Base-by-base conservation (phyloP, 2,113 vertebrate species). In the Oplegnathus fasciatus region DNA sequence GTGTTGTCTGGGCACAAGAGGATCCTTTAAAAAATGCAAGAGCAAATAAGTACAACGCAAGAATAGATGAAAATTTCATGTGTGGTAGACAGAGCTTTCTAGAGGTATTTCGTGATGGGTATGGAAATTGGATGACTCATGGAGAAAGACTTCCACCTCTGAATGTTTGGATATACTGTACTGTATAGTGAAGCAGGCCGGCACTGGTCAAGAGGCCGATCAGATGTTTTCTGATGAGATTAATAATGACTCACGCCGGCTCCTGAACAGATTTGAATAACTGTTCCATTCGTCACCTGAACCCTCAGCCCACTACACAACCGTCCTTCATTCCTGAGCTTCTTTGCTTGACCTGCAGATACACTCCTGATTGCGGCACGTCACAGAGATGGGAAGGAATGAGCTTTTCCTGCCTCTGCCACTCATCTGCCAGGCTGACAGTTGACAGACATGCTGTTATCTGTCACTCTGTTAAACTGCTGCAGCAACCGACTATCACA, bases 361-460 rank as follows among this genome's bases (percentile, higher is more conserved):
- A 94, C 91, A 90, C 92, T 93, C 79, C 80, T 88, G 90, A 91
- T 90, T 86, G 79, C 30, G 24, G 86, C 57, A 75, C 87, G 82
- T 85, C 88, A 84, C 88, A 64, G 75, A 78, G 86, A 86, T 86
- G 90, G 91, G 89, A 93, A 93, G 84, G 92, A 93, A 94, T 85
- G 84, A 91, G 86, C 82, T 89, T 90, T 91, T 94, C 92, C 91
- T 88, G 75, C 85, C 82, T 71, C 89, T 91, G 91, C 89, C 93
- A 92, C 90, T 95, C 93, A 88, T 92, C 94, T 87, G 91, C 90
- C 91, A 92, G 73, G 83, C 85, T 95, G 96, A 96, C 85, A 82
- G 75, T 95, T 91, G 93, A 95, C 95, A 96, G 95, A 92, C 88
- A 7, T 89, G 87, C 89, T 85, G 84, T 93, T 94, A 95, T 95